Percentiles rank a stretch among this genome's conserved stretches.
These are phyloP conservation scores for Cichlasoma orientale DNA, from an alignment of 2,797 vertebrate genomes.

Conservation along the genomic window DNA sequence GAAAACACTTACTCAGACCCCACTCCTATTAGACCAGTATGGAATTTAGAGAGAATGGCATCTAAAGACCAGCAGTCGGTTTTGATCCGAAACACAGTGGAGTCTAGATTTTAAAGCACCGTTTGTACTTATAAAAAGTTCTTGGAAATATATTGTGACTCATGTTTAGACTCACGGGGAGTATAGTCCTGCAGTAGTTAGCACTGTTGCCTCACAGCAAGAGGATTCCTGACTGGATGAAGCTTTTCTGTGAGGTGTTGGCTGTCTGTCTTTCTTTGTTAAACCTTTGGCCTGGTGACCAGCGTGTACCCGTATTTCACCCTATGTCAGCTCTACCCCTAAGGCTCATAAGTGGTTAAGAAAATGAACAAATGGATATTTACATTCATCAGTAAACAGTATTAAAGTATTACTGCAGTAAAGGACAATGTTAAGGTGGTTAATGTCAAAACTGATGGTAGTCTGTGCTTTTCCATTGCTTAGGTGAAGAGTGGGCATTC, in stretches of 20 bases:
- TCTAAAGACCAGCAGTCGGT: conserved; percentile 7
- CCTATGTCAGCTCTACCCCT: background rate
- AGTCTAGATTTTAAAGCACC: background rate
- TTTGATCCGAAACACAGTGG: background rate
- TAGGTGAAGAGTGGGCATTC: background rate
- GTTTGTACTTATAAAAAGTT: background rate
- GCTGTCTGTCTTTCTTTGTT: background rate
- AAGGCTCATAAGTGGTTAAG: background rate
- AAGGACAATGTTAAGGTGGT: too few species aligned
- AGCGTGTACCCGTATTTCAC: too few species aligned
- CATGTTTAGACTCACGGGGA: background rate
- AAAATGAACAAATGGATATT: background rate
- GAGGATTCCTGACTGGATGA: background rate
- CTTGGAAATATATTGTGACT: background rate
- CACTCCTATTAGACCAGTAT: conserved; percentile 32
- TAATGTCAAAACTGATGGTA: background rate
- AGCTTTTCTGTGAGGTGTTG: background rate
- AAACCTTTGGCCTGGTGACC: background rate
- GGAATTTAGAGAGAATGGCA: conserved; percentile 18
- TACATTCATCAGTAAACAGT: background rate
- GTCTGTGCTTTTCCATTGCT: background rate
- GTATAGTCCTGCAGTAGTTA: background rate
- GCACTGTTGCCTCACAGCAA: background rate
- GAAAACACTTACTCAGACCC: conserved; percentile 57
- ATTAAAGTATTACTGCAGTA: too few species aligned